Evolutionary conservation across 1,140 invertebrate species (phyloP), one percentile per base, ranked within the genome.

Genomic region (Drusus annulatus): DNA sequence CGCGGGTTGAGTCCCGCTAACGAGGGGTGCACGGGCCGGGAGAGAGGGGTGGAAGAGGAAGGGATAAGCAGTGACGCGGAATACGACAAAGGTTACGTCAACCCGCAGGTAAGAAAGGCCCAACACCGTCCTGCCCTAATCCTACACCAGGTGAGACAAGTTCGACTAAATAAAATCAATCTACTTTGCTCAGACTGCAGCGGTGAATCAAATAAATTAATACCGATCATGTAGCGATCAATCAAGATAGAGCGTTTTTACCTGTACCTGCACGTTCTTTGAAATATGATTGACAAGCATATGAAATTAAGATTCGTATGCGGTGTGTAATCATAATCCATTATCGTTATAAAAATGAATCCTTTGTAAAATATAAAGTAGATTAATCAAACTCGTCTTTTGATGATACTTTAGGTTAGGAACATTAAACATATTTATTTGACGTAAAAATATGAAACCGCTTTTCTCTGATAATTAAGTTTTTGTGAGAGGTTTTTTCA

Each of bases 1-100:
- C 76, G 76, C 76, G 76, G 76, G 76, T 19, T 76, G 17, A 7
- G 15, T 45, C 36, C 68, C 68, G 68, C 28, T 60, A 76, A 60
- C 56, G 31, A 76, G 54, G 74, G 74, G 71, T 74, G 28, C 21
- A n/a, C 15, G 3, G 23, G n/a, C 6, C 36, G 52, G 52, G 23
- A 31, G 36, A 19, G 71, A 45, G 6, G 16, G 45, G 73, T 54
- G 74, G 19, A 77, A 10, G 25, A 17, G 21, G 28, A n/a, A 76
- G 78, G 81, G 81, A 79, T 80, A 80, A 80, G 75, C 78, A 75
- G 52, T 80, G 81, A 83, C 78, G 78, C 76, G 81, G 65, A 80
- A 82, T 63, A 65, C 28, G 79, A 80, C 81, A 83, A 80, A 83
- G 81, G 78, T 83, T 63, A 75, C 71, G 63, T 73, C 78, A 83